phyloP scores from a whole-genome alignment of 2,113 vertebrate species.

The Tupaia chinensis region DNA sequence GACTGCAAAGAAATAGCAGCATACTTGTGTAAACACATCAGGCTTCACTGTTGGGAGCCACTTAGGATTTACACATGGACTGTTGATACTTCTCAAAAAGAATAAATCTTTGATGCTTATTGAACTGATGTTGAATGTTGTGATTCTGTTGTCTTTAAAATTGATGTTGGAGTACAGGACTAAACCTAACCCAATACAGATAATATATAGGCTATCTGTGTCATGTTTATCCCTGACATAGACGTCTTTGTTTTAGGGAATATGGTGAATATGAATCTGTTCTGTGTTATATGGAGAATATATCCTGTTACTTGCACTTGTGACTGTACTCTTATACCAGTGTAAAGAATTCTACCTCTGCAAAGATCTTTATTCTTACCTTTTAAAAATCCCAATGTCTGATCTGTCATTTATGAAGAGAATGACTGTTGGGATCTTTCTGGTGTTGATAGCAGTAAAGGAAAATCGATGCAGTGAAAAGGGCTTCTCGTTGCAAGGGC shows the following conservation, averaged over 20 bases:
- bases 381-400: background rate
- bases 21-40: background rate
- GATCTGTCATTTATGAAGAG: background rate
- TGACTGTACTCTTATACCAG: background rate
- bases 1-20: background rate
- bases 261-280: background rate
- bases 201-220: background rate
- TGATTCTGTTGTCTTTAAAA: conserved; percentile 42
- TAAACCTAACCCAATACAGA: background rate
- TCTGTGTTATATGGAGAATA: background rate
- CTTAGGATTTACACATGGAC: background rate
- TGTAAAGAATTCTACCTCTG: background rate
- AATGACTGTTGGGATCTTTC: conserved; percentile 35
- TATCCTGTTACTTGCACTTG: background rate
- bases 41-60: background rate
- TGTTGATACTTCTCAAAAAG: background rate
- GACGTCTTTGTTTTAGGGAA: background rate
- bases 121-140: background rate
- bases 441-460: conserved; percentile 55
- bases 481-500: conserved; percentile 46
- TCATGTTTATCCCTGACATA: background rate
- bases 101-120: background rate
- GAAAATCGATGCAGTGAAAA: conserved; percentile 68
- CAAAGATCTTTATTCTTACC: conserved; percentile 26
- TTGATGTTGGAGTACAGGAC: background rate